A percentile compares a stretch with the other conserved stretches of the same genome.
Conservation (phyloP, 64 coral and sea anemone genomes). For the Pachyseris speciosa region DNA sequence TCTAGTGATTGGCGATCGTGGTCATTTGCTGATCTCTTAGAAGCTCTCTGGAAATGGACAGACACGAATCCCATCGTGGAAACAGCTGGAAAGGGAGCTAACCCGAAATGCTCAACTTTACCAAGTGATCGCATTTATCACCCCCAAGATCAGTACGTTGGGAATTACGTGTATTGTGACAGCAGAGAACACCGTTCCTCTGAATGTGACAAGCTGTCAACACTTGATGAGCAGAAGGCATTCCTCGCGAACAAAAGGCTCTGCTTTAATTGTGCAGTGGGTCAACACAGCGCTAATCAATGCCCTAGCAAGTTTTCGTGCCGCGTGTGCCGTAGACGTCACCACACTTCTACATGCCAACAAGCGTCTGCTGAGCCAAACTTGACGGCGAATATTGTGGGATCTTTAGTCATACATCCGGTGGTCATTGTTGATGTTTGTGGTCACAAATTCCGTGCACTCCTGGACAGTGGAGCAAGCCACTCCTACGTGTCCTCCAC, state of each 20-base stretch:
- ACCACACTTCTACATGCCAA: conserved; percentile 64
- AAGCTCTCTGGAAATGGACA: conserved; percentile 32
- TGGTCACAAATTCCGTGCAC: conserved; percentile 58
- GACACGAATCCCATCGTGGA: conserved; percentile 49
- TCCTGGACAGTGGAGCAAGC: conserved; percentile 67
- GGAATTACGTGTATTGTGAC: conserved; percentile 11
- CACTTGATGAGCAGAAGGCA: neutral
- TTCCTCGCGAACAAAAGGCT: conserved; percentile 6
- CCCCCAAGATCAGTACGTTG: neutral
- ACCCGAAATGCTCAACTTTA: neutral
- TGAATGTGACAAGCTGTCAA: neutral
- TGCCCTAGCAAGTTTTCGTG: conserved; percentile 32
- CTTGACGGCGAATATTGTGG: conserved; percentile 52
- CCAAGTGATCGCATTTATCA: neutral
- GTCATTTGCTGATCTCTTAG: conserved; percentile 4
- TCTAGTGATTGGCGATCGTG: conserved; percentile 19
- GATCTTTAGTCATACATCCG: conserved; percentile 56
- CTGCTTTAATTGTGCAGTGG: conserved; percentile 37
- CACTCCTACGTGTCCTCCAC: conserved; percentile 69
- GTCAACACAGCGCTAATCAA: conserved; percentile 23
- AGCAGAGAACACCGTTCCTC: conserved; percentile 26
- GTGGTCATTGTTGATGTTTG: conserved; percentile 58
- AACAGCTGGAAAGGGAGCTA: too few species aligned
- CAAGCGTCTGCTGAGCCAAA: conserved; percentile 16
- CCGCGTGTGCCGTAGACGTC: conserved; percentile 17